Conservation (phyloP, 2,113 vertebrate genomes). For the Sander lucioperca region DNA sequence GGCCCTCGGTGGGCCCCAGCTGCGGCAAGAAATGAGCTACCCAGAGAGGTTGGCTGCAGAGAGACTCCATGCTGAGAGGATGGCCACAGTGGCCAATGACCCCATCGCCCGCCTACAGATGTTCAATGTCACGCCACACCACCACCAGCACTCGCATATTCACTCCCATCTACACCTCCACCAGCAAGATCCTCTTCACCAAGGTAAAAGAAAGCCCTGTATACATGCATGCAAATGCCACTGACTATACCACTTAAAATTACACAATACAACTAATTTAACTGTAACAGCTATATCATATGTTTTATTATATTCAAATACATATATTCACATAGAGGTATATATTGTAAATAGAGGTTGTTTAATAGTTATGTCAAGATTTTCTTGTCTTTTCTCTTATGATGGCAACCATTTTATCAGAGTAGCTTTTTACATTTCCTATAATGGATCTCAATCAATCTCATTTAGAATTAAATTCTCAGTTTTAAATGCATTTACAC, state of each 20-base stretch:
- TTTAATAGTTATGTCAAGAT: no score
- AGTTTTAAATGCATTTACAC: not conserved
- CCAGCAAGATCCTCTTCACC: slow-evolving; percentile 98
- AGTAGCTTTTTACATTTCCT: not conserved
- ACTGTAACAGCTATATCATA: not conserved
- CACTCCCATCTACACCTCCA: slow-evolving; percentile 99
- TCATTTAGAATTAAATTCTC: not conserved
- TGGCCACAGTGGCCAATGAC: slow-evolving; percentile 96
- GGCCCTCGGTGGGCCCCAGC: slow-evolving; percentile 92
- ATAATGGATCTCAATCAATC: not conserved
- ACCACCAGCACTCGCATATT: slow-evolving; percentile 99
- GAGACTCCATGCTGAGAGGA: slow-evolving; percentile 94
- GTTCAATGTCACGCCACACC: slow-evolving; percentile 99
- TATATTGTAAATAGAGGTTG: not conserved
- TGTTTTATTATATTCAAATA: not conserved
- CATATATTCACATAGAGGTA: not conserved
- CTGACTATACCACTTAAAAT: not conserved
- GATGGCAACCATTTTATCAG: not conserved
- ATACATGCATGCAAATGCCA: not conserved
- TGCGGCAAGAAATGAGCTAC: slow-evolving; percentile 97
- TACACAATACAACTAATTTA: not conserved
- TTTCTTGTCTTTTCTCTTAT: not conserved
- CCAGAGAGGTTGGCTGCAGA: slow-evolving; percentile 96
- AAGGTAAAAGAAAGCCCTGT: slow-evolving; percentile 89
- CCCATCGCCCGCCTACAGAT: slow-evolving; percentile 97